These are phyloP conservation scores for Aphrophora alni DNA, from an alignment of 2,888 invertebrate genomes.

Conservation along the genomic window DNA sequence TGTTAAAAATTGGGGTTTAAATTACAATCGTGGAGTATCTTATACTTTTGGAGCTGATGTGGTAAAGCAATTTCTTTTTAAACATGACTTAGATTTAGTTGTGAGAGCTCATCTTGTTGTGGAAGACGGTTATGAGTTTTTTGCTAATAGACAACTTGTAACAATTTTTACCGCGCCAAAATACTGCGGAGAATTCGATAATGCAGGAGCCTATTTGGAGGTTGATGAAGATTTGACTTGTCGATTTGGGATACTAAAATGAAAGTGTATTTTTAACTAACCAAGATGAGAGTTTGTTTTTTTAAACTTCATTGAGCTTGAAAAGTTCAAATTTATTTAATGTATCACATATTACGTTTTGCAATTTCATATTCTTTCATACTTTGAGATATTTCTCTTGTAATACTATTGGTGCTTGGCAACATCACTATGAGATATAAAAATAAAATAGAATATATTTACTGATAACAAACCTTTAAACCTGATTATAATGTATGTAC, in stretches of 20 bases:
- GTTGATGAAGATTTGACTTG: constrained; percentile 40
- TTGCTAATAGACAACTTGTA: constrained; percentile 45
- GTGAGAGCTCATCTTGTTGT: constrained; percentile 69
- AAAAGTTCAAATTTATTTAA: no score
- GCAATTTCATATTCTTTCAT: no score
- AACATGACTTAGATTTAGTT: constrained; percentile 69
- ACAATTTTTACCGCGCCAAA: constrained; percentile 45
- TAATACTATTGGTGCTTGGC: no score
- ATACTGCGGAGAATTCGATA: constrained; percentile 42
- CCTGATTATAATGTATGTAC: no score
- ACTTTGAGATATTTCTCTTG: no score
- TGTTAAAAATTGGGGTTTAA: constrained; percentile 45
- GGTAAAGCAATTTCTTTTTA: constrained; percentile 68
- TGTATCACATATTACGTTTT: no score
- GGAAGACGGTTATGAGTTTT: constrained; percentile 49
- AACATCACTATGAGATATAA: no score
- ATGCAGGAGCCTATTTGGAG: constrained; percentile 41
- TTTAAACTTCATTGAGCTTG: no score
- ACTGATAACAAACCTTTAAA: no score
- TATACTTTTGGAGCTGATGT: constrained; percentile 70
- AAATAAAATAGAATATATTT: no score
- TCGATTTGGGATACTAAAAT: neutral
- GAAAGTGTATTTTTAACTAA: no score
- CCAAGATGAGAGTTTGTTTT: no score
- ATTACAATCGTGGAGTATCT: constrained; percentile 61